Percentiles rank a stretch among this genome's conserved stretches.
Conservation (phyloP, 2,797 vertebrate genomes). For the Orientallactaga sibirica region DNA sequence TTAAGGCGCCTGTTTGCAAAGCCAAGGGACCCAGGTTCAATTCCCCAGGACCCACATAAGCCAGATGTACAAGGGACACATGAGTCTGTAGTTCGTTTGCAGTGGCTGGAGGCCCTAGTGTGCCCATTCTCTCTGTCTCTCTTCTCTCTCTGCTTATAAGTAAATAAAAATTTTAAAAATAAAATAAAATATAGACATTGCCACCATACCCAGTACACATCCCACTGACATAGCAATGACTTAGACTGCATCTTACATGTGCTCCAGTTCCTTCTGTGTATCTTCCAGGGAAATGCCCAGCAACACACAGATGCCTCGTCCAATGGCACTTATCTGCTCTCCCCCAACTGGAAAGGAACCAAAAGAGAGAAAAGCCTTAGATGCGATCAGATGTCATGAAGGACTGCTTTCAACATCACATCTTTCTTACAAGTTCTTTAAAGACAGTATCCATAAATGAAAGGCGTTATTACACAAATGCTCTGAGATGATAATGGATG, state of each 20-base stretch:
- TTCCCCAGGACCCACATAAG: too few species aligned
- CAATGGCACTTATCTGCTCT: slow-evolving; percentile 95
- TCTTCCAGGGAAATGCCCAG: slow-evolving; percentile 96
- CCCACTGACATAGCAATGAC: background rate
- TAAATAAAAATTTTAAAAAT: too few species aligned
- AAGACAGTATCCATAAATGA: background rate
- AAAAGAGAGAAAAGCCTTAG: slow-evolving; percentile 43
- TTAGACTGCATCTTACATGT: slow-evolving; percentile 92
- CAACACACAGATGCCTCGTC: slow-evolving; percentile 95
- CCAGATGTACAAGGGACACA: too few species aligned
- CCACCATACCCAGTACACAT: background rate
- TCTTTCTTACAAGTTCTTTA: slow-evolving; percentile 15
- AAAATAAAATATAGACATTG: background rate
- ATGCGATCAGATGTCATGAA: background rate
- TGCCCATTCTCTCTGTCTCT: too few species aligned
- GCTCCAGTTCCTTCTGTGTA: slow-evolving; percentile 95
- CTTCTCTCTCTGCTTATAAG: too few species aligned
- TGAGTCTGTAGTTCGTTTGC: too few species aligned
- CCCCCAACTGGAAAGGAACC: slow-evolving; percentile 91
- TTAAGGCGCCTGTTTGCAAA: too few species aligned
- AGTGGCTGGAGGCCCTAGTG: too few species aligned
- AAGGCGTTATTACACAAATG: background rate
- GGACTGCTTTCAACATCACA: background rate
- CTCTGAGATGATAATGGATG: background rate
- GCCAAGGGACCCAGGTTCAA: too few species aligned